phyloP scores from a whole-genome alignment of 2,888 invertebrate genomes.

The Gerosis bhagava region DNA sequence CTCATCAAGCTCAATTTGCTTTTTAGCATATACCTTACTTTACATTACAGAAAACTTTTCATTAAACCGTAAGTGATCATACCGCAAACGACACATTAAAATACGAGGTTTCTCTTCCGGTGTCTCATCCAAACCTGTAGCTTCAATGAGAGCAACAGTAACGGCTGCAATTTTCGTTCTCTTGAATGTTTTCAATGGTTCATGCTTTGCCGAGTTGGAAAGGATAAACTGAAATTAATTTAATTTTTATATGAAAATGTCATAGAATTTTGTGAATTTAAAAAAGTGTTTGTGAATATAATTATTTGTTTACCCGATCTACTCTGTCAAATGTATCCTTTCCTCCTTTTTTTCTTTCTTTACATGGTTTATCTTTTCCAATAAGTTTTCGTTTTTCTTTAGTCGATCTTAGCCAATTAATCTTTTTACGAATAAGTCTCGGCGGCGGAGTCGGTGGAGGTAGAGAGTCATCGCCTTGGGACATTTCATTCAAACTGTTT shows the following conservation, averaged over 20 bases:
- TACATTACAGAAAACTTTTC: too few species aligned
- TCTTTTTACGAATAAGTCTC: conserved; percentile 6
- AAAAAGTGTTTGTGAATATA: neutral
- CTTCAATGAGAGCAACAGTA: conserved; percentile 96
- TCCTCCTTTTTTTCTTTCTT: conserved; percentile 8
- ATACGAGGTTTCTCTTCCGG: conserved; percentile 91
- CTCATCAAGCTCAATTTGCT: too few species aligned
- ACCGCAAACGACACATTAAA: conserved; percentile 96
- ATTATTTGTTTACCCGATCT: conserved; percentile 8
- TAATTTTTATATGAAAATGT: too few species aligned
- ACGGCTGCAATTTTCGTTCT: conserved; percentile 86
- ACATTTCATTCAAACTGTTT: conserved; percentile 17
- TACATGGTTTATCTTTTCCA: conserved; percentile 7
- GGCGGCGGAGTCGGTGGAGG: conserved; percentile 12
- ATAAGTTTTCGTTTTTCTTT: conserved; percentile 3
- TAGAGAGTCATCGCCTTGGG: conserved; percentile 13
- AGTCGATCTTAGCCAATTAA: conserved; percentile 10
- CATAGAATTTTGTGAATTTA: too few species aligned
- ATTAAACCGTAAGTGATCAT: too few species aligned
- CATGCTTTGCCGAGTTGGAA: conserved; percentile 58
- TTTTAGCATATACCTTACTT: too few species aligned
- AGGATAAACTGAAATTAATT: conserved; percentile 52
- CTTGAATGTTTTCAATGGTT: conserved; percentile 44
- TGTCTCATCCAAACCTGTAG: conserved; percentile 90
- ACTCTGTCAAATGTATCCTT: conserved; percentile 16